A percentile compares a stretch with the other conserved stretches of the same genome.
These are phyloP conservation scores for Holacanthella duospinosa DNA, from an alignment of 2,888 invertebrate species.

Conservation along the genomic window DNA sequence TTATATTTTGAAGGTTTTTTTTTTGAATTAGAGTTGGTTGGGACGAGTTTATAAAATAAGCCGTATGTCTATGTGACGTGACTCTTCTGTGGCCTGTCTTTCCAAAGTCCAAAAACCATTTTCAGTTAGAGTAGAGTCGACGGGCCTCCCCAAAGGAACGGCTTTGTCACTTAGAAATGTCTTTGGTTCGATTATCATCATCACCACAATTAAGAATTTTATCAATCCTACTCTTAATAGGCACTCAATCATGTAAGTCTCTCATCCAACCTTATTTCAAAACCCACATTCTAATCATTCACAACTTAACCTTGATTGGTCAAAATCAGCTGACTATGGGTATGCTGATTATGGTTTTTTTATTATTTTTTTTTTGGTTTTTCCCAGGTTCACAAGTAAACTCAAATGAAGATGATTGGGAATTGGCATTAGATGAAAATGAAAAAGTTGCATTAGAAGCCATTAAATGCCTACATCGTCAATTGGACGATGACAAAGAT, in stretches of 20 bases:
- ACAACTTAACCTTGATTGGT: not conserved
- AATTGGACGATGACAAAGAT: constrained; percentile 94
- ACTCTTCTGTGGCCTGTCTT: too few species aligned
- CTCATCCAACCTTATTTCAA: not conserved
- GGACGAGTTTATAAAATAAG: too few species aligned
- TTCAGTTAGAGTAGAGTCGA: too few species aligned
- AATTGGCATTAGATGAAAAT: constrained; percentile 40
- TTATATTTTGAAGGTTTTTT: too few species aligned
- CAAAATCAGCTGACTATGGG: not conserved
- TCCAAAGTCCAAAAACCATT: too few species aligned
- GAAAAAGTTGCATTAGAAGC: constrained; percentile 86
- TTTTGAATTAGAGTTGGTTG: too few species aligned
- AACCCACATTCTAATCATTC: not conserved
- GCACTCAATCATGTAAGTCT: not conserved
- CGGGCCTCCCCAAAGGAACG: too few species aligned
- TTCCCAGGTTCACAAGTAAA: not conserved
- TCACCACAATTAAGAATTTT: not conserved
- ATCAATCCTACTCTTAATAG: not conserved
- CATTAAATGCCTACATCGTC: constrained; percentile 79
- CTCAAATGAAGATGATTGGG: constrained; percentile 26
- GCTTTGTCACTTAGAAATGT: not conserved
- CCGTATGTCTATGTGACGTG: too few species aligned
- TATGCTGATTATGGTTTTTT: not conserved
- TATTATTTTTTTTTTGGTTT: too few species aligned
- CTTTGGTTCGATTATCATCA: not conserved